These are phyloP conservation scores for Galago senegalensis DNA, from an alignment of 2,797 vertebrate genomes.

Conservation along the genomic window DNA sequence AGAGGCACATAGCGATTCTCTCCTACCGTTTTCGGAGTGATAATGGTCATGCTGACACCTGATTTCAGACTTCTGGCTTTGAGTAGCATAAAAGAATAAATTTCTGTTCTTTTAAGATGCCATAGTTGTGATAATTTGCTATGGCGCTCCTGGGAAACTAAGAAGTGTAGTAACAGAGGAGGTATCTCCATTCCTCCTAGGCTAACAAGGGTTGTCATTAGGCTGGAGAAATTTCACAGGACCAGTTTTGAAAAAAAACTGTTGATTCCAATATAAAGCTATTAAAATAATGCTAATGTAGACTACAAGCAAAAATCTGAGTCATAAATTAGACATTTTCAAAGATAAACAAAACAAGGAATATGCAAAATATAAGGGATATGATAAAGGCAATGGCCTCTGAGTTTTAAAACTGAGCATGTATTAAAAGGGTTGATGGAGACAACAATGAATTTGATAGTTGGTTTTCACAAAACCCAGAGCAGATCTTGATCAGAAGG, in stretches of 20 bases:
- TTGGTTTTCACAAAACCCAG: neutral
- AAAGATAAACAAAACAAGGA: neutral
- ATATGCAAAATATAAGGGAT: neutral
- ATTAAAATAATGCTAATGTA: neutral
- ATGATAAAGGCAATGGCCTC: neutral
- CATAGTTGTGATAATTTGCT: neutral
- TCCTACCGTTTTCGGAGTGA: neutral
- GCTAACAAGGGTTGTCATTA: neutral
- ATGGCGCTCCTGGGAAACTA: neutral
- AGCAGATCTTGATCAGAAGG: neutral
- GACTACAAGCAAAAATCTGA: neutral
- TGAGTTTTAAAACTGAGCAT: neutral
- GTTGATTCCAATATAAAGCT: neutral
- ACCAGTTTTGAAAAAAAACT: neutral
- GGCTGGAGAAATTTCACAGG: neutral
- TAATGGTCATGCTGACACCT: neutral
- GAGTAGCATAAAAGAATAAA: neutral
- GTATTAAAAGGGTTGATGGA: neutral
- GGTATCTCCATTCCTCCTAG: neutral
- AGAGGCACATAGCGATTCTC: neutral
- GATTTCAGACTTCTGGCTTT: neutral
- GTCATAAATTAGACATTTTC: neutral
- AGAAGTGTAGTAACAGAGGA: neutral
- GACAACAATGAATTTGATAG: neutral
- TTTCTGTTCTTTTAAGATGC: neutral